Conservation (phyloP, 2,113 vertebrate genomes). For the Prionailurus viverrinus region DNA sequence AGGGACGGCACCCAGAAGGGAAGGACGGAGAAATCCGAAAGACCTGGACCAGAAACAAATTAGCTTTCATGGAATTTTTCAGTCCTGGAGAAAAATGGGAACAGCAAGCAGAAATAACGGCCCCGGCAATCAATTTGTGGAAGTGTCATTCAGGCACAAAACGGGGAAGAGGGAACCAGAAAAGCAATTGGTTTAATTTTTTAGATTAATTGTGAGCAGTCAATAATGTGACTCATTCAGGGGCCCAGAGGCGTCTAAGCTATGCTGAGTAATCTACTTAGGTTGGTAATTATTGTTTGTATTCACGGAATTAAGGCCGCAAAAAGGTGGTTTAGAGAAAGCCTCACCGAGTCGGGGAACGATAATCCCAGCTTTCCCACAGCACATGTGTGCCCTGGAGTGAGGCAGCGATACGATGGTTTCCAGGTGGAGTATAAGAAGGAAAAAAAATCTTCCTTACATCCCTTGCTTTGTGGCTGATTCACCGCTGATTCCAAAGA, state of each 20-base stretch:
- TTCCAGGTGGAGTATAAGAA: neutral
- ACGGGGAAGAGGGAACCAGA: neutral
- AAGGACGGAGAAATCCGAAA: neutral
- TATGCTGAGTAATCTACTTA: slow-evolving; percentile 73
- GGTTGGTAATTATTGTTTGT: slow-evolving; percentile 82
- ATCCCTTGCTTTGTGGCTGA: neutral
- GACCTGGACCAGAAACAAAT: neutral
- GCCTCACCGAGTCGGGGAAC: slow-evolving; percentile 27
- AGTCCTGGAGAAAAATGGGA: neutral
- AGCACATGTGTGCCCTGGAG: neutral
- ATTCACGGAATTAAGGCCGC: slow-evolving; percentile 71
- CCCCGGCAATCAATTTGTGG: neutral
- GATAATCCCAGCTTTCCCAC: neutral
- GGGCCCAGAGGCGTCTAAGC: slow-evolving; percentile 50
- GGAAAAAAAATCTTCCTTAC: neutral
- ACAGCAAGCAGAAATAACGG: neutral
- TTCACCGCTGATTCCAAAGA: neutral
- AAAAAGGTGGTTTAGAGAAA: slow-evolving; percentile 71
- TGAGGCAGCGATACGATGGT: accelerated
- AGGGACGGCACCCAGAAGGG: accelerated
- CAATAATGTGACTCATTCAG: slow-evolving; percentile 58
- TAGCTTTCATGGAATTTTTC: neutral
- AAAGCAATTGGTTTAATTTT: slow-evolving; percentile 68
- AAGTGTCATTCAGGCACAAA: neutral
- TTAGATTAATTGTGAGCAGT: slow-evolving; percentile 75